phyloP scores from a whole-genome alignment of 2,888 invertebrate species.

The Zeuzera pyrina region DNA sequence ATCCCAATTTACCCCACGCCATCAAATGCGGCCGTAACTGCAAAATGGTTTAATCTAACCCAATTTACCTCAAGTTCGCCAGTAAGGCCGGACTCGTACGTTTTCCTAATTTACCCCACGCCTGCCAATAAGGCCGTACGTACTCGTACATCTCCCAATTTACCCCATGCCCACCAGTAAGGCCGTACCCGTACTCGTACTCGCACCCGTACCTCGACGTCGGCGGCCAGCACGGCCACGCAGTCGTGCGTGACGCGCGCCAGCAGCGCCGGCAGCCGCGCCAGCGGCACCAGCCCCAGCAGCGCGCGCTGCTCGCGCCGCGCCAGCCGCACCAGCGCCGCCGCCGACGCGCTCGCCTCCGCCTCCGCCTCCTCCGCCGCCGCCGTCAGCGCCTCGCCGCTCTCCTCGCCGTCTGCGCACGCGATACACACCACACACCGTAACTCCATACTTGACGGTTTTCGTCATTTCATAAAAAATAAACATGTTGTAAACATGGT shows the following conservation, averaged over 20 bases:
- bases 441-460: too few relatives aligned
- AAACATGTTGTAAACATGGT: too few relatives aligned
- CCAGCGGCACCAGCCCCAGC: constrained; percentile 86
- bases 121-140: background rate
- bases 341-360: constrained; percentile 79
- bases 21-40: too few relatives aligned
- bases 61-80: too few relatives aligned
- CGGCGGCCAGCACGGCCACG: constrained; percentile 87
- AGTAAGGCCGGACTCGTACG: too few relatives aligned
- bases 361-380: constrained; percentile 50
- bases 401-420: background rate
- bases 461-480: too few relatives aligned
- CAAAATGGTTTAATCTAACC: too few relatives aligned
- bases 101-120: too few relatives aligned
- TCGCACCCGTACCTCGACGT: constrained; percentile 79
- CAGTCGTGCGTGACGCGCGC: constrained; percentile 81
- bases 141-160: background rate
- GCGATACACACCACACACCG: background rate
- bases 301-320: constrained; percentile 89
- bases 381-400: constrained; percentile 17
- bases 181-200: too few relatives aligned
- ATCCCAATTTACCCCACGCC: too few relatives aligned
- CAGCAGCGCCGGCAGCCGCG: constrained; percentile 87
- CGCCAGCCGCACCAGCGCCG: constrained; percentile 87
- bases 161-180: too few relatives aligned